These are phyloP conservation scores for Carollia perspicillata DNA, from an alignment of 2,113 vertebrate genomes.

Conservation along the genomic window DNA sequence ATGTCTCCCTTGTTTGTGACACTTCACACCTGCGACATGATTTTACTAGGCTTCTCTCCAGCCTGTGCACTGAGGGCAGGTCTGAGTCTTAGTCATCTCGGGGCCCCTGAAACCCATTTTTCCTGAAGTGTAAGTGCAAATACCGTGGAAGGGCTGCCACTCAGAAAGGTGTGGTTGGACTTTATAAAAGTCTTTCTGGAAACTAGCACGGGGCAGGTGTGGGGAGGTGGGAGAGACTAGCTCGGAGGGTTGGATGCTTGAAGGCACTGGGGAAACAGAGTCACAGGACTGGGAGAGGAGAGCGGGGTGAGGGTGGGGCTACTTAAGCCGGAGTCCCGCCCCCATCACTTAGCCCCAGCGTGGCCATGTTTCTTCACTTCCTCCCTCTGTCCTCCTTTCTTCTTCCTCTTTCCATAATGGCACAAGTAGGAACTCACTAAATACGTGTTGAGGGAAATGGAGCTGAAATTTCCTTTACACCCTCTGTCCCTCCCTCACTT, in stretches of 20 bases:
- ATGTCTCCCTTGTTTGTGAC: fast-evolving
- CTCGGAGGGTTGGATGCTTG: not conserved
- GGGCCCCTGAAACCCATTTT: not conserved
- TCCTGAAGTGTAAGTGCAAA: not conserved
- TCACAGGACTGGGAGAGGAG: not conserved
- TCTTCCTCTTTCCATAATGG: not conserved
- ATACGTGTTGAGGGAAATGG: fast-evolving
- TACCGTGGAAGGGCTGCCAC: not conserved
- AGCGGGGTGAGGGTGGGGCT: not conserved
- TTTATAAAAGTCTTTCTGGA: not conserved
- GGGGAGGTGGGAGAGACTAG: not conserved
- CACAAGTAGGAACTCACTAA: not conserved
- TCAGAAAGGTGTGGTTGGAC: not conserved
- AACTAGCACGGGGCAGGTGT: no score
- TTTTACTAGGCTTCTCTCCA: not conserved
- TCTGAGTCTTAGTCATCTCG: not conserved
- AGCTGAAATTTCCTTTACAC: not conserved
- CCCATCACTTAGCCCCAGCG: fast-evolving
- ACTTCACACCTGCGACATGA: not conserved
- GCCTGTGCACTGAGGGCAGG: no score
- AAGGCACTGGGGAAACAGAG: not conserved
- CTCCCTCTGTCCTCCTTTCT: not conserved
- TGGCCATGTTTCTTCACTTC: not conserved
- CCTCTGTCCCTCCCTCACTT: no score
- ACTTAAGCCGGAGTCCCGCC: not conserved